Base-by-base conservation (phyloP, 2,113 vertebrate genomes). In the Prinia subflava region DNA sequence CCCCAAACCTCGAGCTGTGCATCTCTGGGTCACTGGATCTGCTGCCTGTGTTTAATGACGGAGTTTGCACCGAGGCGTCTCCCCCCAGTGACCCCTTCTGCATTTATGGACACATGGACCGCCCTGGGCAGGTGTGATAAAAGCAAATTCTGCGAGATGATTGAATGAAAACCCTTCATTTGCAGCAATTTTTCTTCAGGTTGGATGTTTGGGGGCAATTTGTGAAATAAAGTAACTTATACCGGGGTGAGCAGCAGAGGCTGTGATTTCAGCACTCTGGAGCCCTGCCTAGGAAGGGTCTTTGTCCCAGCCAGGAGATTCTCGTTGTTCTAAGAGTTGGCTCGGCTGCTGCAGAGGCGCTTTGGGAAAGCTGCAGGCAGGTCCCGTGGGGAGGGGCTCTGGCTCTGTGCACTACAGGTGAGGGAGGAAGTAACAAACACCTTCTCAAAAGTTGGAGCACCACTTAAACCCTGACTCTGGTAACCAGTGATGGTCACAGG, bases 301-400 rank as follows among this genome's bases (percentile, higher is more conserved):
- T 39, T 47, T 53, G 47, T 9, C 17, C 37, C 6, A 1, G 9
- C 39, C 35, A 37, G 42, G 65, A 44, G 28, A 10, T 35, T 13
- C 23, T 12, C 8, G 0, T 24, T 52, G 42, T 15, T 33, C 39
- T 11, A 1, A 2, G 7, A 20, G 30, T 0, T 2, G 4, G 6
- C 82, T 46, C 73, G 55, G 5, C 6, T 1, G 2, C 2, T 37
- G 4, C 3, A 2, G 55, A 41, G 39, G 39, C 39, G 39, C 39
- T 39, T 39, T 39, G 39, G 39, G 39, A 46, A 14, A 4, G n/a
- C 2, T 37, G 4, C 3, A 2, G 55, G 46, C 28, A 21, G 20
- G 4, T 28, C 14, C 64, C 0, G 0, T 13, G 28, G 37, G 64
- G 46, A 65, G 56, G n/a, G 23, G 31, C 4, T 3, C 39, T 22